Evolutionary conservation across 2,797 vertebrate genomes (phyloP).

Genomic region (Anableps anableps): DNA sequence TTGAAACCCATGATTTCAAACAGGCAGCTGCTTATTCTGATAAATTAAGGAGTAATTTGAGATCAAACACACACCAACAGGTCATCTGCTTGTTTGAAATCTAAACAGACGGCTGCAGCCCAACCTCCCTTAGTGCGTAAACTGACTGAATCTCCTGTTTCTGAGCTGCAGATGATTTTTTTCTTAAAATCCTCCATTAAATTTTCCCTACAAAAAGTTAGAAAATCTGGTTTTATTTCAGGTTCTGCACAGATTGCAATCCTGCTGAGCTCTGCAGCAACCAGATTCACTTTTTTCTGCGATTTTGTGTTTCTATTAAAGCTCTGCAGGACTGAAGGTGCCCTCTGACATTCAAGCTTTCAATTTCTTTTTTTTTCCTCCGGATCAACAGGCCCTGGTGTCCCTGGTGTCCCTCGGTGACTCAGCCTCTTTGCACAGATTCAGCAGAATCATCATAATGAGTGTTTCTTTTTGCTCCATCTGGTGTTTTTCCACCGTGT

Average conservation of each 20-base stretch:
- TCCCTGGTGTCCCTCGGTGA: neutral
- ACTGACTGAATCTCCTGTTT: too few species aligned
- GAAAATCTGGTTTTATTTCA: neutral
- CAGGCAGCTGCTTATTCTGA: too few species aligned
- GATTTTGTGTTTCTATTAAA: neutral
- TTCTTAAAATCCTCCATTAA: neutral
- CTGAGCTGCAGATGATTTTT: too few species aligned
- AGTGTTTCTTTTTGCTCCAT: slow-evolving; percentile 31
- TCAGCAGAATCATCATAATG: slow-evolving; percentile 45
- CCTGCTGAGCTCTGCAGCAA: neutral
- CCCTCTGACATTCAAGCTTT: neutral
- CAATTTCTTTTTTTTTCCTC: neutral
- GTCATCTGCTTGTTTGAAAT: neutral
- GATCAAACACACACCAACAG: neutral
- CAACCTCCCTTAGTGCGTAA: too few species aligned
- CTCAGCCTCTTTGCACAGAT: slow-evolving; percentile 22
- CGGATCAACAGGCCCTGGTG: neutral
- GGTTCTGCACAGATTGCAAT: neutral
- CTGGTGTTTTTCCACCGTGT: slow-evolving; percentile 39
- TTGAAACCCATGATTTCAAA: too few species aligned
- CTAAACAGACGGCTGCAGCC: neutral
- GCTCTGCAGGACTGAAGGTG: neutral
- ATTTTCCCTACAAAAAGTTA: neutral
- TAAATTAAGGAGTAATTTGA: neutral
- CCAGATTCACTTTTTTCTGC: neutral